Evolutionary conservation across 2,888 invertebrate species (phyloP).

Genomic region (Rotaria magnacalcarata): DNA sequence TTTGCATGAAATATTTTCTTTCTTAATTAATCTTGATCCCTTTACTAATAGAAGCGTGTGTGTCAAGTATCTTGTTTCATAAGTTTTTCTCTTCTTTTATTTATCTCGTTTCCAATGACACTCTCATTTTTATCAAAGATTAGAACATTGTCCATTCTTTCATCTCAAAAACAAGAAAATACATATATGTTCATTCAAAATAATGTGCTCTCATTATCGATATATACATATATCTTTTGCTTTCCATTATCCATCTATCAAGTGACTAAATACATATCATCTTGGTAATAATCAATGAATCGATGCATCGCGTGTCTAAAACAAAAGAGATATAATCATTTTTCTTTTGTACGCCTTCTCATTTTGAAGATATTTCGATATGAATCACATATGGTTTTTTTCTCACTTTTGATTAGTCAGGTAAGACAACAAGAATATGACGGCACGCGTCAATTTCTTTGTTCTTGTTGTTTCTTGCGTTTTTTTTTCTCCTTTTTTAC

Average conservation of each 20-base stretch:
- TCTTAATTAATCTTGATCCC: too few relatives aligned
- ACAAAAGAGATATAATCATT: neutral
- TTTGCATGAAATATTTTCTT: too few relatives aligned
- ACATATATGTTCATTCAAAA: neutral
- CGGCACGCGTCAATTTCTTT: neutral
- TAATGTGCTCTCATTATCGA: neutral
- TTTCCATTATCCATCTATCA: neutral
- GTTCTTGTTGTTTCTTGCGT: neutral
- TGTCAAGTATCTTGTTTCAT: too few relatives aligned
- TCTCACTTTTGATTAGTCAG: neutral
- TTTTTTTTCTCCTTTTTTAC: neutral
- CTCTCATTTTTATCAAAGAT: too few relatives aligned
- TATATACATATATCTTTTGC: neutral
- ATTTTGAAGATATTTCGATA: neutral
- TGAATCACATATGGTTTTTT: neutral
- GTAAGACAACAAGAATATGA: neutral
- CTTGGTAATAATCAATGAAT: neutral
- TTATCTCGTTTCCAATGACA: too few relatives aligned
- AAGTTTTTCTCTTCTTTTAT: too few relatives aligned
- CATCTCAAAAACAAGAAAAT: neutral
- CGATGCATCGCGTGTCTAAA: neutral
- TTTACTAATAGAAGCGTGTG: too few relatives aligned
- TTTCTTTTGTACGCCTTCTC: neutral
- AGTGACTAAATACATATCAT: neutral
- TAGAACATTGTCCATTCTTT: neutral